These are phyloP conservation scores for Urocynchramus pylzowi DNA, from an alignment of 2,113 vertebrate species.

Conservation along the genomic window DNA sequence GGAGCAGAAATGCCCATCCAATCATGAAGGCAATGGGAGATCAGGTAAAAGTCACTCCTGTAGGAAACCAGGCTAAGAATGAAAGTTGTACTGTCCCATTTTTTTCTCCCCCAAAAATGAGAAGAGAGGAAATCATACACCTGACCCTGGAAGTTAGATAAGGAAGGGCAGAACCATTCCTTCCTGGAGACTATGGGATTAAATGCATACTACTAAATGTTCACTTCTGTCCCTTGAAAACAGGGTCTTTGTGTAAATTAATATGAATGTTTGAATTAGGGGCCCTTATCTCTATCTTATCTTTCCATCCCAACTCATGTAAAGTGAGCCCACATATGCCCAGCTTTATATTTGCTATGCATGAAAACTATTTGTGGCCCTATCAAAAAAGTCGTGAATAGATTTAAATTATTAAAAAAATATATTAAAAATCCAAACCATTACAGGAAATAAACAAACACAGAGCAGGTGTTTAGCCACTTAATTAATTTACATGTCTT, in stretches of 20 bases:
- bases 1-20: not conserved
- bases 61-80: not conserved
- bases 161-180: not conserved
- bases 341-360: not conserved
- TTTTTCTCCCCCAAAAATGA: not conserved
- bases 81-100: not conserved
- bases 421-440: accelerated
- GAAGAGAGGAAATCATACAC: not conserved
- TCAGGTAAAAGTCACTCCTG: not conserved
- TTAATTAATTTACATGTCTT: conserved; percentile 26
- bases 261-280: not conserved
- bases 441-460: not conserved
- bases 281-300: not conserved
- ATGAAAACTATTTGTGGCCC: not conserved
- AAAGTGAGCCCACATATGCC: not conserved
- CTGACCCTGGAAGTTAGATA: not conserved
- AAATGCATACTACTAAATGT: not conserved
- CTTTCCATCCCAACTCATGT: not conserved
- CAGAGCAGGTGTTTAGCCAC: conserved; percentile 25
- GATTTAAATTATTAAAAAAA: not conserved
- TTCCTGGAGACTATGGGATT: not conserved
- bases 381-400: not conserved
- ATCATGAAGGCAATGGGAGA: not conserved
- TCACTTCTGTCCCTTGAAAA: not conserved
- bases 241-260: not conserved